A percentile compares a stretch with the other conserved stretches of the same genome.
Evolutionary conservation across 2,113 vertebrate species (phyloP).

Genomic region (Pagrus major): DNA sequence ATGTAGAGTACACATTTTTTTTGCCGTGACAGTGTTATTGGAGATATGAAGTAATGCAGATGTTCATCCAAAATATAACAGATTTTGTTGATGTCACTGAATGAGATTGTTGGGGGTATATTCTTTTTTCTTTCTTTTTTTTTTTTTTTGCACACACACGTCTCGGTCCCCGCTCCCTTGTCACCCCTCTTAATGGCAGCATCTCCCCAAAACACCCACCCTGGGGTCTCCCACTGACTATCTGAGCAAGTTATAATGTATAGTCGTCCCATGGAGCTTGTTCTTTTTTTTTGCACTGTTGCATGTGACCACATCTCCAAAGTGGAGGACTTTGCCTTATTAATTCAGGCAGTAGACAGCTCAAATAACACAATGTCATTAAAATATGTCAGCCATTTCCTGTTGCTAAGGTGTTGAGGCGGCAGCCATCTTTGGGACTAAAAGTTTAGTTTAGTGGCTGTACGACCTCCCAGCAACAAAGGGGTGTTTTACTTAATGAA

Average conservation of each 20-base stretch:
- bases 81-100: slow-evolving; percentile 5
- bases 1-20: not conserved
- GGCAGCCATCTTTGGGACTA: not conserved
- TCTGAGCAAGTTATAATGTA: not conserved
- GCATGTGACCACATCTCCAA: not conserved
- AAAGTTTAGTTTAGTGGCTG: not conserved
- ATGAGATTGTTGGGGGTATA: not conserved
- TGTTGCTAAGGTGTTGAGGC: not conserved
- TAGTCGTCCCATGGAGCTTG: not conserved
- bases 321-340: not conserved
- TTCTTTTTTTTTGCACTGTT: slow-evolving; percentile 12
- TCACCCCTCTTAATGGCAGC: not conserved
- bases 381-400: not conserved
- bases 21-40: slow-evolving; percentile 3
- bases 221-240: not conserved
- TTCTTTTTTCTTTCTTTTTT: too few relatives aligned
- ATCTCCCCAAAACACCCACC: not conserved
- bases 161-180: too few relatives aligned
- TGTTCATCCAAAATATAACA: not conserved
- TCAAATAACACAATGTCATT: not conserved
- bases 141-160: too few relatives aligned
- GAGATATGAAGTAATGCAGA: slow-evolving; percentile 15
- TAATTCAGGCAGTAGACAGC: not conserved
- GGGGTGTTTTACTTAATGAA: slow-evolving; percentile 11
- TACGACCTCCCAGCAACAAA: not conserved